phyloP scores from a whole-genome alignment of 2,797 vertebrate genomes.

The Hydrocynus forskahlii region DNA sequence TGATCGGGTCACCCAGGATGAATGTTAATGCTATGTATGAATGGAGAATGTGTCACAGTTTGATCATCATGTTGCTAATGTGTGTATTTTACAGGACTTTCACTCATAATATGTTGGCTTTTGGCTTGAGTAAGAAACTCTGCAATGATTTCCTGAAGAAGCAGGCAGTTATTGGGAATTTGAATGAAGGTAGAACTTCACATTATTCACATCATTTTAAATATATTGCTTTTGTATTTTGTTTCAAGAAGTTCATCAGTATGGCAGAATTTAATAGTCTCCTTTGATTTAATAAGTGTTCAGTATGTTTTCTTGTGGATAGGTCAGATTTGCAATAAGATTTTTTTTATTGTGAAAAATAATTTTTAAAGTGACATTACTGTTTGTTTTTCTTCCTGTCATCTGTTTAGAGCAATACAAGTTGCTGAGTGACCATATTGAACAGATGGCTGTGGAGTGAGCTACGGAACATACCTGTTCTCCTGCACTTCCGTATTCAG shows the following conservation, averaged over 20 bases:
- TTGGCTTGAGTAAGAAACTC: constrained; percentile 92
- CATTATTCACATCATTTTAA: neutral
- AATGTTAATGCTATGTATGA: neutral
- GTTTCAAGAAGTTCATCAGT: neutral
- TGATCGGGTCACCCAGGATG: neutral
- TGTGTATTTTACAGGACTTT: constrained; percentile 82
- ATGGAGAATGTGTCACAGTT: neutral
- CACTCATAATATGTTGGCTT: constrained; percentile 97
- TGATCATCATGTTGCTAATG: neutral
- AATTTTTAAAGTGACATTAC: neutral
- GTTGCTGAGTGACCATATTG: constrained; percentile 93
- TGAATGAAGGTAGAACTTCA: constrained; percentile 86
- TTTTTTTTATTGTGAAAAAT: neutral
- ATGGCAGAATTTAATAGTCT: neutral
- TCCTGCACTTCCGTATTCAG: constrained; percentile 32
- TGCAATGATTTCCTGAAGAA: constrained; percentile 97
- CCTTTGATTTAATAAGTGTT: neutral
- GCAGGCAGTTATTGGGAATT: constrained; percentile 92
- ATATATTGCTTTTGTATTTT: neutral
- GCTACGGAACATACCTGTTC: constrained; percentile 21
- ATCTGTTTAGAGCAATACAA: constrained; percentile 89
- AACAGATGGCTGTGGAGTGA: constrained; percentile 91
- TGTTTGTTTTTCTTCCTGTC: constrained; percentile 34
- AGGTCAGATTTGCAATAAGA: neutral
- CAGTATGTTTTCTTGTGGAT: neutral